These are phyloP conservation scores for Bombus breviceps DNA, from an alignment of 1,140 invertebrate genomes.

Conservation along the genomic window DNA sequence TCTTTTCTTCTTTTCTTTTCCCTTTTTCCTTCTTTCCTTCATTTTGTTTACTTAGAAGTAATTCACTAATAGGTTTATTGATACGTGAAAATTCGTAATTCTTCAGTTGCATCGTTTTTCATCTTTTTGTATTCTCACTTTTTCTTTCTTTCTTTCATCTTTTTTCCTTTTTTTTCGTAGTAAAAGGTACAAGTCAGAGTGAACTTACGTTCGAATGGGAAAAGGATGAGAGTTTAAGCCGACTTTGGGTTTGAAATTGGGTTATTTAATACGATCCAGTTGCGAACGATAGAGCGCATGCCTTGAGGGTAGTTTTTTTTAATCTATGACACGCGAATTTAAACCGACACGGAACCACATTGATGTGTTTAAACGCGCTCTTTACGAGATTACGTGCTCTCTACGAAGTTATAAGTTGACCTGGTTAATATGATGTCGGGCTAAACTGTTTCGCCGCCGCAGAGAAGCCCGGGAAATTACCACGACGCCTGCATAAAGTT, in stretches of 20 bases:
- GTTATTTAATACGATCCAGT: slow-evolving; percentile 6
- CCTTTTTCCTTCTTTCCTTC: background rate
- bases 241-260: slow-evolving; percentile 16
- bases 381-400: slow-evolving; percentile 50
- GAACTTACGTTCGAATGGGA: background rate
- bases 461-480: slow-evolving; percentile 49
- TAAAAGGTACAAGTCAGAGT: background rate
- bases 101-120: background rate
- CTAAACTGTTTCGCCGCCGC: slow-evolving; percentile 44
- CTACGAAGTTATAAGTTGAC: slow-evolving; percentile 56
- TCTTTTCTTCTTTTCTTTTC: background rate
- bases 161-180: background rate
- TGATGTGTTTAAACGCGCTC: slow-evolving; percentile 41
- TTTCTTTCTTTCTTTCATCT: background rate
- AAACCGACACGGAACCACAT: slow-evolving; percentile 27
- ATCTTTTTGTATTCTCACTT: background rate
- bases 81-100: background rate
- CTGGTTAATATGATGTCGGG: slow-evolving; percentile 42
- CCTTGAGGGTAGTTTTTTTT: background rate
- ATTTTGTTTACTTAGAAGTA: background rate
- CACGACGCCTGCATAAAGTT: slow-evolving; percentile 31
- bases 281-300: background rate
- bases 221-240: background rate
- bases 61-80: no score
- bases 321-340: slow-evolving; percentile 31